Evolutionary conservation across 2,888 invertebrate genomes (phyloP), one percentile per base, ranked within the genome.

Genomic region (Metalampra italica): DNA sequence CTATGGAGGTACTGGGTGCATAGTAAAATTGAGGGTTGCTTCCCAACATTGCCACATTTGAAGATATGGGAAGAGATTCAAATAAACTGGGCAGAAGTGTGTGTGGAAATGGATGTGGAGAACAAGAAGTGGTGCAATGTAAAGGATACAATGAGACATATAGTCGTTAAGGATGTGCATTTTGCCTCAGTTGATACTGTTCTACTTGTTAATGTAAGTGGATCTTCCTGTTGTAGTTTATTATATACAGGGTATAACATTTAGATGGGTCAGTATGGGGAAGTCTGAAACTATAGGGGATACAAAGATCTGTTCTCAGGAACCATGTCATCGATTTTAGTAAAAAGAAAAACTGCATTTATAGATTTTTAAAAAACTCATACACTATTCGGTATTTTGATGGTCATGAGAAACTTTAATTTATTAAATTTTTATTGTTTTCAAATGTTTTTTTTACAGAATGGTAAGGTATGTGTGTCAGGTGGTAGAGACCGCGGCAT

Each of bases 171-270:
- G 55, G 88, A 91, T 71, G 83, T 88, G 7, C 92, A 92, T 63
- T 90, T 86, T 73, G 91, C 91, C 46, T 90, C 91, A n/a, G 90
- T 92, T 32, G 92, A 92, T 72, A 85, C 91, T 50, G 81, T 92
- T 38, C 71, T 91, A 12, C 76, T 92, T 57, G 81, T 91, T 47
- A 88, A 91, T 75, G 92, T 91, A 70, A 76, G 90, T 83, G 47
- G 52, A 29, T 22, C 22, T 22, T 45, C 11, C 11, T 34, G 34
- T 11, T 34, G 2, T 22, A 22, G 2, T 22, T 22, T n/a, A n/a
- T 22, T 22, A 22, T 22, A 22, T 3, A 22, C n/a, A n/a, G n/a
- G 9, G 29, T 43, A 43, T 9, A n/a, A n/a, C n/a, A n/a, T n/a
- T n/a, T n/a, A n/a, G n/a, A n/a, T n/a, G n/a, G n/a, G n/a, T n/a